Conservation (phyloP, 2,888 invertebrate species). For the Zaprionus obscuricornis region DNA sequence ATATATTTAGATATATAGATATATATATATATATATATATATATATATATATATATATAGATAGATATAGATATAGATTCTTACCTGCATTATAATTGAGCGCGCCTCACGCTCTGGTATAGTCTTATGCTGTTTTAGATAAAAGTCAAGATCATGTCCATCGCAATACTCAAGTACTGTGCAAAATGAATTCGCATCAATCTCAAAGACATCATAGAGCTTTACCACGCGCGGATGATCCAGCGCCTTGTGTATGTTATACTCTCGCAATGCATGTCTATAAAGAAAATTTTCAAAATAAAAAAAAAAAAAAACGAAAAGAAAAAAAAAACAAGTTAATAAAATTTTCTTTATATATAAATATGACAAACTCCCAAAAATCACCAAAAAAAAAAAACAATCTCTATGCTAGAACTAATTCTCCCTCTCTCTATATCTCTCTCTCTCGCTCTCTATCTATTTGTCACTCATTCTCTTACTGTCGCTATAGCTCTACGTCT, state of each 20-base stretch:
- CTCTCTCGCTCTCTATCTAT: no score
- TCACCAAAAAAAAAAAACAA: no score
- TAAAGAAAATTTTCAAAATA: slow-evolving; percentile 50
- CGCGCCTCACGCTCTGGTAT: slow-evolving; percentile 99
- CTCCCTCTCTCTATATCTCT: no score
- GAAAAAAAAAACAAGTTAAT: slow-evolving; percentile 3
- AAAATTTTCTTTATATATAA: no score
- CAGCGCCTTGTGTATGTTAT: slow-evolving; percentile 99
- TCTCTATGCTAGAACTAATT: no score
- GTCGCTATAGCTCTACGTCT: no score
- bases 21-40: no score
- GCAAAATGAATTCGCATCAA: slow-evolving; percentile 99
- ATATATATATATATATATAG: no score
- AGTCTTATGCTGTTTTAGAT: slow-evolving; percentile 99
- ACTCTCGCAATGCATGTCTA: slow-evolving; percentile 99
- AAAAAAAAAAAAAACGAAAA: not conserved
- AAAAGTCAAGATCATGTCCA: slow-evolving; percentile 99
- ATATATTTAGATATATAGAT: no score
- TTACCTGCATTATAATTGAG: slow-evolving; percentile 98
- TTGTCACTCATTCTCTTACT: no score
- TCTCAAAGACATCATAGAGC: slow-evolving; percentile 99
- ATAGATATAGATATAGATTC: slow-evolving; percentile 11
- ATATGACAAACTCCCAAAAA: not conserved
- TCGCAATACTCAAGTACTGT: slow-evolving; percentile 99
- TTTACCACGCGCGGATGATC: slow-evolving; percentile 99